phyloP scores from a whole-genome alignment of 2,888 invertebrate species.

The Pristionchus maxplancki region DNA sequence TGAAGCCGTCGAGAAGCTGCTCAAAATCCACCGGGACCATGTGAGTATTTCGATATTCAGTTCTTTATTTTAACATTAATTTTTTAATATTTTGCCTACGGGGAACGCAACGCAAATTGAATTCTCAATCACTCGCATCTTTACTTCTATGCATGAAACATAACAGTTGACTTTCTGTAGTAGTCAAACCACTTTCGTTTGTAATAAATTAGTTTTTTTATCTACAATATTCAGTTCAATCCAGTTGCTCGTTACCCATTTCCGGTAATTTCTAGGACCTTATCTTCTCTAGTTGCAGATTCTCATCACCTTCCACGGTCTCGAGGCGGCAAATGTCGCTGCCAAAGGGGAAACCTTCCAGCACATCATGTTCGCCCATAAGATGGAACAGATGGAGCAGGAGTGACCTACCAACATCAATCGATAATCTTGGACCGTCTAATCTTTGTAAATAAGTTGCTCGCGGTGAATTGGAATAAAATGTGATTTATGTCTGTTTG shows the following conservation, averaged over 20 bases:
- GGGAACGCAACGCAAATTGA: too few species aligned
- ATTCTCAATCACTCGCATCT: too few species aligned
- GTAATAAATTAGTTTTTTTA: too few species aligned
- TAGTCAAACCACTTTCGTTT: too few species aligned
- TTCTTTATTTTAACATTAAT: too few species aligned
- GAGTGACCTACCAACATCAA: neutral
- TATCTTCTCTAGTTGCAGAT: conserved; percentile 42
- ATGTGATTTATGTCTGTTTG: neutral
- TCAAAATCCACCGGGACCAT: conserved; percentile 34
- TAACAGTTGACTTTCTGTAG: too few species aligned
- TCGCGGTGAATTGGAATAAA: neutral
- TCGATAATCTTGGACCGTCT: neutral
- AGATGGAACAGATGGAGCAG: conserved; percentile 8
- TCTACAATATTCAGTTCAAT: too few species aligned
- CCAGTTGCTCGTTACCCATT: too few species aligned
- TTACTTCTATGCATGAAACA: too few species aligned
- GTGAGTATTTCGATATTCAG: neutral
- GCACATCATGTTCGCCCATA: conserved; percentile 33
- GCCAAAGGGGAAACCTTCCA: conserved; percentile 8
- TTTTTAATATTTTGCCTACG: too few species aligned
- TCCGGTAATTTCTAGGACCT: too few species aligned
- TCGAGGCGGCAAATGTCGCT: conserved; percentile 15
- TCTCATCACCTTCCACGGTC: conserved; percentile 45
- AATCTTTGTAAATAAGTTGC: neutral
- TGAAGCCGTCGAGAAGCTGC: neutral